Evolutionary conservation across 2,113 vertebrate genomes (phyloP), one percentile per base, ranked within the genome.

Genomic region (Poeciliopsis retropinna): DNA sequence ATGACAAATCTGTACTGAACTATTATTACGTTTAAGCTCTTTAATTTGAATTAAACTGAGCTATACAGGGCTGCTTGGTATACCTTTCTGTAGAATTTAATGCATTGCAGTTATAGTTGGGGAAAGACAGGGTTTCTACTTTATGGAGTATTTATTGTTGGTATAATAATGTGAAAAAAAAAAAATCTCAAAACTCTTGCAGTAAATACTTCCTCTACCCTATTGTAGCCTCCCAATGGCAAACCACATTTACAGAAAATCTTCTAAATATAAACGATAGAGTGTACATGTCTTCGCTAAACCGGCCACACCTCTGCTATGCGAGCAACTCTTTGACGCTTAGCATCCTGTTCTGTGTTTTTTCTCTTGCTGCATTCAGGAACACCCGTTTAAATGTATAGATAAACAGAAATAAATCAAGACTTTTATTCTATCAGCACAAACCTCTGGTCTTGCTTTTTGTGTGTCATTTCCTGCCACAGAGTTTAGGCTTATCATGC

Each of bases 401-500:
- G 87, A 93, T 89, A 87, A 94, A 94, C 88, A 85, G 79, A 90
- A 95, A 95, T 95, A 95, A 95, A 95, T 93, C 81, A 83, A 93
- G 87, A 94, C 93, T 94, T 95, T 94, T 95, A 95, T 95, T 95
- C 95, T 95, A 94, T 91, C 91, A 93, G 88, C 90, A 87, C 79
- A 92, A 83, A 86, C 73, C 37, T 64, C 30, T 65, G 8, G 72
- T 57, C 30, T 60, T 57, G 34, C 47, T 28, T 28, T 71, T 68
- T 73, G 30, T 72, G 78, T 70, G 0, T 0, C 30, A 25, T 72
- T 28, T 70, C 7, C 51, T 69, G 22, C 3, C 31, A 61, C 17
- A n/a, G 5, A n/a, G 3, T n/a, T 11, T 11, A 25, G 9, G 51
- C 51, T 57, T 57, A 2, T n/a, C 3, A n/a, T 57, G 44, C 5